Percentiles rank a stretch among this genome's conserved stretches.
phyloP scores from a whole-genome alignment of 2,113 vertebrate species.

The Tinamus guttatus region DNA sequence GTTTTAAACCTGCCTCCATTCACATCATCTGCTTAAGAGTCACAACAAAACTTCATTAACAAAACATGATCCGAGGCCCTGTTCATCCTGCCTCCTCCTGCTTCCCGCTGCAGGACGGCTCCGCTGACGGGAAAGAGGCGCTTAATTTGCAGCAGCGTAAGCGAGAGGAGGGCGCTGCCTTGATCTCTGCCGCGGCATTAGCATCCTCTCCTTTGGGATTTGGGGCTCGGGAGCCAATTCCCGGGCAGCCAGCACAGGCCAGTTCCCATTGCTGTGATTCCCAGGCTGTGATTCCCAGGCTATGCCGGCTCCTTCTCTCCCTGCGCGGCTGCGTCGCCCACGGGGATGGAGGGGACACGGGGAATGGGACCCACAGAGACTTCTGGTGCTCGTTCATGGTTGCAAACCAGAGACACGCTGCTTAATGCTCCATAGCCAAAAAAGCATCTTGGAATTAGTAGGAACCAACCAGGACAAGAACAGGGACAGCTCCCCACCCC shows the following conservation, averaged over 20 bases:
- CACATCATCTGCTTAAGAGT: not conserved
- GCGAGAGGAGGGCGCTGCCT: not conserved
- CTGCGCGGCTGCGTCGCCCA: too few species aligned
- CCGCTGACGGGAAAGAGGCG: not conserved
- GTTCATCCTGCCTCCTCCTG: not conserved
- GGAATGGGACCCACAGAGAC: too few species aligned
- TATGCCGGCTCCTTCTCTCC: too few species aligned
- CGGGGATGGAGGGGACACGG: too few species aligned
- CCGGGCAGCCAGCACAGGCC: not conserved
- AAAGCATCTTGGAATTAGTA: rapidly evolving
- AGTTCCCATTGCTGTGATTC: not conserved
- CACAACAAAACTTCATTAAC: slow-evolving; percentile 1
- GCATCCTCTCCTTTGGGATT: not conserved
- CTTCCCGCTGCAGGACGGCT: not conserved
- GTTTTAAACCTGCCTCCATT: slow-evolving; percentile 13
- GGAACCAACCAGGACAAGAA: rapidly evolving
- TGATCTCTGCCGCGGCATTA: rapidly evolving
- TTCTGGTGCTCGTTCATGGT: rapidly evolving
- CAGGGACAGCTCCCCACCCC: rapidly evolving
- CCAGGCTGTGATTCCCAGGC: too few species aligned
- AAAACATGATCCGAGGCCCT: not conserved
- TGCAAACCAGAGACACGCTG: not conserved
- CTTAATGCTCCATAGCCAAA: rapidly evolving
- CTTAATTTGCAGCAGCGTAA: not conserved
- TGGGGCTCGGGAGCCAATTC: not conserved